These are phyloP conservation scores for Dendroctonus ponderosae DNA, from an alignment of 1,140 invertebrate genomes.

Conservation along the genomic window DNA sequence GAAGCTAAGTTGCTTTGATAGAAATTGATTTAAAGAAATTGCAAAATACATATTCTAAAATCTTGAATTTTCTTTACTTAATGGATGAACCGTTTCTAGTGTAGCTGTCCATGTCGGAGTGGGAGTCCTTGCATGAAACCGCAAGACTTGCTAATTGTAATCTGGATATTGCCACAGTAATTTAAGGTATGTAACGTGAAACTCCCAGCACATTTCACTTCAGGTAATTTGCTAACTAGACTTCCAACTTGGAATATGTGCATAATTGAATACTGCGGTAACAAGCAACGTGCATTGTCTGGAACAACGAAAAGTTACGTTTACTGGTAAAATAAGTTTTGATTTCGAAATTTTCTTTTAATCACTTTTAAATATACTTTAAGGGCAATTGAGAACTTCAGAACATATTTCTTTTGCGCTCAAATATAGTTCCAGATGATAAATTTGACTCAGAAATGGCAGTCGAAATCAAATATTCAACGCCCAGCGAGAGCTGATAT, in stretches of 20 bases:
- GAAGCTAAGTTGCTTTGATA: no score
- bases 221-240: slow-evolving; percentile 14
- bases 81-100: no score
- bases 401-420: neutral
- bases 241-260: slow-evolving; percentile 17
- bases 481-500: slow-evolving; percentile 1
- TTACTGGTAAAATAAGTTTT: neutral
- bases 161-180: slow-evolving; percentile 17
- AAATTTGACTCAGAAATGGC: slow-evolving; percentile 4
- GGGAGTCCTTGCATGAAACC: neutral
- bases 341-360: neutral
- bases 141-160: slow-evolving; percentile 6
- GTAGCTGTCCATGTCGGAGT: no score
- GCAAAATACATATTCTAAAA: no score
- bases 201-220: slow-evolving; percentile 11
- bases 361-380: neutral
- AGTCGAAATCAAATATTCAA: slow-evolving; percentile 13
- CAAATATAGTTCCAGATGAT: no score
- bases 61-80: no score
- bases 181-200: slow-evolving; percentile 15
- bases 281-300: neutral
- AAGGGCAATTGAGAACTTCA: neutral
- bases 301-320: neutral
- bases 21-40: no score
- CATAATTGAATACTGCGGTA: slow-evolving; percentile 21